A percentile compares a stretch with the other conserved stretches of the same genome.
phyloP scores from a whole-genome alignment of 92 coral and sea anemone genomes.

The Porites lobata region DNA sequence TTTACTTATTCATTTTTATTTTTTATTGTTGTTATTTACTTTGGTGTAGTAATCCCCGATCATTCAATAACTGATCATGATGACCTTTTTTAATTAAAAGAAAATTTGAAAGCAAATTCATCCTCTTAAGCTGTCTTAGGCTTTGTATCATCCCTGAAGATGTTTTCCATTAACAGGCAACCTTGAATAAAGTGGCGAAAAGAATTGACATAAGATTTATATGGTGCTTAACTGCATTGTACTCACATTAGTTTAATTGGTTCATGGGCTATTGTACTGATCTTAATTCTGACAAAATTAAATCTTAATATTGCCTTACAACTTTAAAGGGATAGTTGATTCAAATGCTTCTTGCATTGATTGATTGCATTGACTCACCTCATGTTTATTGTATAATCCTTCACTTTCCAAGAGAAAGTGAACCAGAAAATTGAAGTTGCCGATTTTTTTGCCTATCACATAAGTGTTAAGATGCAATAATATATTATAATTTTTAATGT shows the following conservation, averaged over 20 bases:
- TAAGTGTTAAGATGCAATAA: too few relatives aligned
- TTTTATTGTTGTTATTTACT: slow-evolving; percentile 3
- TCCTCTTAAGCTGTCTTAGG: neutral
- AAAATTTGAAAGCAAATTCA: neutral
- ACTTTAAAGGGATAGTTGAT: neutral
- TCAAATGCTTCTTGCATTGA: neutral
- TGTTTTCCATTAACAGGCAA: neutral
- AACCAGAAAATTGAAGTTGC: neutral
- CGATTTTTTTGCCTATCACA: too few relatives aligned
- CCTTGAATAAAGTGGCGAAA: neutral
- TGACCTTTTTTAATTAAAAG: neutral
- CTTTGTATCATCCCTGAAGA: neutral
- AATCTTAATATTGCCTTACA: neutral
- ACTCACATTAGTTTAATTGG: neutral
- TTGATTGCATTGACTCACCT: neutral
- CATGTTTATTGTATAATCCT: neutral
- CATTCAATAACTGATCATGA: neutral
- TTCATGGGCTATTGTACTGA: slow-evolving; percentile 3
- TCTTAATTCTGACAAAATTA: neutral
- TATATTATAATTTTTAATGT: too few relatives aligned
- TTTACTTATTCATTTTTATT: neutral
- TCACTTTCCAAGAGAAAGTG: neutral
- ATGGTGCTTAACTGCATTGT: neutral
- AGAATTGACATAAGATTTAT: neutral
- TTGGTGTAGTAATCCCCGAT: neutral